Conservation (phyloP, 2,113 vertebrate species). For the Potamarius usumacintae region DNA sequence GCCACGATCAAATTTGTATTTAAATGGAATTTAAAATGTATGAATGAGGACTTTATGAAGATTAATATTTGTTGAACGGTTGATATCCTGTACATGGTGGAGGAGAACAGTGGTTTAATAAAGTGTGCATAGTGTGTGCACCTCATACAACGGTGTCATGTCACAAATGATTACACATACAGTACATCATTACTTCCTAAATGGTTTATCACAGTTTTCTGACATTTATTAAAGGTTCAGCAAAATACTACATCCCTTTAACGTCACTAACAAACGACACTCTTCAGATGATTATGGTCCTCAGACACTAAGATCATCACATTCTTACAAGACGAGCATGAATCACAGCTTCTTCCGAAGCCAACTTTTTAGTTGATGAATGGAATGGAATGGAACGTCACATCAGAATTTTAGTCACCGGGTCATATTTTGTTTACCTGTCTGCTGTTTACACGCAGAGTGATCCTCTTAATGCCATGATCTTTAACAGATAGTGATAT, state of each 20-base stretch:
- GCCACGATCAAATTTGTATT: neutral
- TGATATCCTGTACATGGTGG: no score
- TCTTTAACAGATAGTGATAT: slow-evolving; percentile 58
- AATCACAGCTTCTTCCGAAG: neutral
- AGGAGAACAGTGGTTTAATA: neutral
- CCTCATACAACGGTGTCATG: neutral
- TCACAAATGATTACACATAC: neutral
- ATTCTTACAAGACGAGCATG: slow-evolving; percentile 4
- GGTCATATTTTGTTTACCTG: slow-evolving; percentile 44
- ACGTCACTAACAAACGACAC: neutral
- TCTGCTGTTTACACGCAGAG: slow-evolving; percentile 28
- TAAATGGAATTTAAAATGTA: neutral
- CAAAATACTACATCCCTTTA: neutral
- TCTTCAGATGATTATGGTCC: neutral
- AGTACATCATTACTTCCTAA: neutral
- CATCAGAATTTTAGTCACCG: neutral
- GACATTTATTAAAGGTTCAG: neutral
- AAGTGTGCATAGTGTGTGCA: neutral
- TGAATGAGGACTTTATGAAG: no score
- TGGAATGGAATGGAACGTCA: neutral
- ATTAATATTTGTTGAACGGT: no score
- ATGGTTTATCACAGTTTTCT: neutral
- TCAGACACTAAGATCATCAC: slow-evolving; percentile 8
- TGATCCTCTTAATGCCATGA: slow-evolving; percentile 51
- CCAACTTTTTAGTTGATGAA: slow-evolving; percentile 36